A percentile compares a stretch with the other conserved stretches of the same genome.
These are phyloP conservation scores for Peromyscus maniculatus DNA, from an alignment of 2,113 vertebrate genomes.

Conservation along the genomic window DNA sequence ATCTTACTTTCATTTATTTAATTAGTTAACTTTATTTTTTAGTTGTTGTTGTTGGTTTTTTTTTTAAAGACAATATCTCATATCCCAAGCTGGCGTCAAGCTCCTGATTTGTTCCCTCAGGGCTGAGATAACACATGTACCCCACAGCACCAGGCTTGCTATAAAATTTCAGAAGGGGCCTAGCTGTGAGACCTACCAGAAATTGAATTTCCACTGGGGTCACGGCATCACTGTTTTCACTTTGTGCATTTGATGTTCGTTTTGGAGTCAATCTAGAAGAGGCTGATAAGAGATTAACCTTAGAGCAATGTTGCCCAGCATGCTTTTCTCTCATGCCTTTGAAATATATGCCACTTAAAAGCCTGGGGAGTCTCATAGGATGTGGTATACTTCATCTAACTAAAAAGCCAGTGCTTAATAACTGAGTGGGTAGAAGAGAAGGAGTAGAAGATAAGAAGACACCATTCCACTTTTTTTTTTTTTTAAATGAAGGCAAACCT, in stretches of 20 bases:
- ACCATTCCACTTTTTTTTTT: not conserved
- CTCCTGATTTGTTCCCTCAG: not conserved
- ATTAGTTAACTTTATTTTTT: no score
- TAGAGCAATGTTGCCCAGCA: not conserved
- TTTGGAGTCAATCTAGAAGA: not conserved
- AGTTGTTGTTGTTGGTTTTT: not conserved
- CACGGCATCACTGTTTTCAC: not conserved
- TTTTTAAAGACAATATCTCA: not conserved
- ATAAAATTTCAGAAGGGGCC: not conserved
- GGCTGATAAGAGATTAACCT: not conserved
- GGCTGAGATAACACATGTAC: not conserved
- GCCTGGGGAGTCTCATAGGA: not conserved
- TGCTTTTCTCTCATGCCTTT: not conserved
- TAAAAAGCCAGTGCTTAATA: conserved; percentile 10
- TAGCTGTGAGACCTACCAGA: not conserved
- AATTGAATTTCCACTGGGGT: not conserved
- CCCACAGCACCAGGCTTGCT: not conserved
- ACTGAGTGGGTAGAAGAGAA: not conserved
- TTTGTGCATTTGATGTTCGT: not conserved
- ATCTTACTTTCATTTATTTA: no score
- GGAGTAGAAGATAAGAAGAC: not conserved
- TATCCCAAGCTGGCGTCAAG: no score
- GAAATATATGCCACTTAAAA: not conserved
- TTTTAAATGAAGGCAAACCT: not conserved
- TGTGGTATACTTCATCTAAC: not conserved